Conservation (phyloP, 2,797 vertebrate species). For the Hylomyscus alleni region DNA sequence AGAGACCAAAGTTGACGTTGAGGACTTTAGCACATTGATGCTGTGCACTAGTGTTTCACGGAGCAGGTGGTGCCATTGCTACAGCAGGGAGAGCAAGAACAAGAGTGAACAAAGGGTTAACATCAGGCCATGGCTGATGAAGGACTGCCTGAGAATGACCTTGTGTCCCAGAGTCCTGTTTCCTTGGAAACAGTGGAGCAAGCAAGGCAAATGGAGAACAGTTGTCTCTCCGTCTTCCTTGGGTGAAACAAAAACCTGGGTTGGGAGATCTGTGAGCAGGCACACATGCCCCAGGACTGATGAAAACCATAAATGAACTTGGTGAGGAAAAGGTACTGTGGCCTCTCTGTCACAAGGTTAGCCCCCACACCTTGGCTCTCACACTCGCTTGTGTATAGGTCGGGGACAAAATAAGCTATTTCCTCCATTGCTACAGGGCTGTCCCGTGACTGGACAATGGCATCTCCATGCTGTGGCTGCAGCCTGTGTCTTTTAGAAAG, state of each 20-base stretch:
- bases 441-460: not conserved
- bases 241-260: conserved; percentile 69
- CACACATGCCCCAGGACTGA: conserved; percentile 49
- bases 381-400: not conserved
- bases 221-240: conserved; percentile 65
- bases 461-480: not conserved
- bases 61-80: not conserved
- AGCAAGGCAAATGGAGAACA: conserved; percentile 78
- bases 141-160: conserved; percentile 75
- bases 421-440: not conserved
- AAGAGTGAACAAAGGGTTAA: conserved; percentile 75
- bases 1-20: not conserved
- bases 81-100: not conserved
- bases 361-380: conserved; percentile 30
- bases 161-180: conserved; percentile 65
- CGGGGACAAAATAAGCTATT: not conserved
- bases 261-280: conserved; percentile 31
- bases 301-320: conserved; percentile 67
- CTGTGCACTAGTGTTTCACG: not conserved
- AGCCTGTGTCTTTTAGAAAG: conserved; percentile 31
- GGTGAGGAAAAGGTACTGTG: not conserved
- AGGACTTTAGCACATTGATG: not conserved
- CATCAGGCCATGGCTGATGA: not conserved
- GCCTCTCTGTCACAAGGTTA: conserved; percentile 32
- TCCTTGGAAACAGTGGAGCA: conserved; percentile 79